Evolutionary conservation across 2,113 vertebrate genomes (phyloP), one percentile per base, ranked within the genome.

Genomic region (Burhinus oedicnemus): DNA sequence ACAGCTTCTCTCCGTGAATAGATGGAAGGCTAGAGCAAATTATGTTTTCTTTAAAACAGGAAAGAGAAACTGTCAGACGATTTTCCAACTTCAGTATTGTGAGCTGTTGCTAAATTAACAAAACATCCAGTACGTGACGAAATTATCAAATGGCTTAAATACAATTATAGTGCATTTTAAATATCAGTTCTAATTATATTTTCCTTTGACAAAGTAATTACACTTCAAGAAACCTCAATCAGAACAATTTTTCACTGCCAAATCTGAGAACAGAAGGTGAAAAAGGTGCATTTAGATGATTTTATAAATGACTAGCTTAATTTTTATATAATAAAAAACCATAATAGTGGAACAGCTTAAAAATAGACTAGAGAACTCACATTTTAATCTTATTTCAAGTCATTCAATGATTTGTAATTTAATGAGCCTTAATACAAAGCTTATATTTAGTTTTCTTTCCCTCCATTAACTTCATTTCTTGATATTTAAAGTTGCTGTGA

Each of bases 171-270:
- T 89, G 87, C 95, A 95, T 98, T 98, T 97, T 97, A 97, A 98
- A 97, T 98, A 98, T 97, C 97, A 97, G 92, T 97, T 98, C 97
- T 98, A 98, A 98, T 98, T 98, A 98, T 97, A 98, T 98, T 98
- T 98, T 96, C 86, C 96, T 97, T 98, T 98, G 97, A 98, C 97
- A 98, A 98, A 98, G 96, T 98, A 98, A 98, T 98, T 98, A 96
- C 96, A 96, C 97, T 98, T 97, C 95, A 95, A 98, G 97, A 97
- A 98, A 96, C 86, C 13, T 22, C 96, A 97, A 98, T 98, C 96
- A 82, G 97, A 96, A 96, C 97, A 96, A 94, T 97, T 98, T 98
- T 98, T 97, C 93, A 92, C 95, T 98, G 97, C 97, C 97, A 97
- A 97, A 95, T 97, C 88, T 97, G 89, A 97, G 98, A 98, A 98